Evolutionary conservation across 2,888 invertebrate genomes (phyloP).

Genomic region (Micoletzkya japonica): DNA sequence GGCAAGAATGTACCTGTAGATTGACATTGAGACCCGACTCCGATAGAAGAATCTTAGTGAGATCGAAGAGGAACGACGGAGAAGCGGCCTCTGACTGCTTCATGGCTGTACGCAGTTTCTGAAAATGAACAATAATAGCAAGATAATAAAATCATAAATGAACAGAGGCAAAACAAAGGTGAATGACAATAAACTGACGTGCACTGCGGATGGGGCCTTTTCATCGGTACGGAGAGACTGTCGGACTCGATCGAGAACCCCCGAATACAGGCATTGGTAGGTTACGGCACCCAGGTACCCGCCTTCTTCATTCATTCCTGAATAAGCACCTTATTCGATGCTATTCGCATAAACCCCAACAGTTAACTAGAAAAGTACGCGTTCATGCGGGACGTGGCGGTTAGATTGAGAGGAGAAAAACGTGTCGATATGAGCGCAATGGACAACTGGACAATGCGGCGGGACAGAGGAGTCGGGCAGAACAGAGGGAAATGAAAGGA

Average conservation of each 20-base stretch:
- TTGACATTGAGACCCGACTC: slow-evolving; percentile 58
- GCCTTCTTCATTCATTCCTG: slow-evolving; percentile 51
- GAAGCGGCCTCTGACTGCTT: slow-evolving; percentile 46
- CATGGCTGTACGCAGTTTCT: slow-evolving; percentile 50
- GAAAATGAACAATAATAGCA: slow-evolving; percentile 1
- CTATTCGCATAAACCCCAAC: too few species aligned
- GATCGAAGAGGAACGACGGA: slow-evolving; percentile 56
- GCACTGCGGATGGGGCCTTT: slow-evolving; percentile 22
- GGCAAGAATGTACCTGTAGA: slow-evolving; percentile 52
- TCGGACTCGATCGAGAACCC: slow-evolving; percentile 50
- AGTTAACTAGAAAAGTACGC: too few species aligned
- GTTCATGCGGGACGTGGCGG: too few species aligned
- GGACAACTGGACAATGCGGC: too few species aligned
- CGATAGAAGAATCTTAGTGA: slow-evolving; percentile 56
- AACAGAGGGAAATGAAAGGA: too few species aligned
- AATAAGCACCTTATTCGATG: too few species aligned
- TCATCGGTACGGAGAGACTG: slow-evolving; percentile 24
- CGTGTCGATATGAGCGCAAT: too few species aligned
- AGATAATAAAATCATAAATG: background rate
- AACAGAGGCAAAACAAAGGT: background rate
- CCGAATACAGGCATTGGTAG: slow-evolving; percentile 56
- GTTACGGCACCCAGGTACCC: slow-evolving; percentile 60
- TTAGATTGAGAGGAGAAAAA: too few species aligned
- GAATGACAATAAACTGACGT: background rate
- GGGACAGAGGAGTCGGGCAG: too few species aligned